Evolutionary conservation across 2,113 vertebrate species (phyloP).

Genomic region (Hemiprocne comata): DNA sequence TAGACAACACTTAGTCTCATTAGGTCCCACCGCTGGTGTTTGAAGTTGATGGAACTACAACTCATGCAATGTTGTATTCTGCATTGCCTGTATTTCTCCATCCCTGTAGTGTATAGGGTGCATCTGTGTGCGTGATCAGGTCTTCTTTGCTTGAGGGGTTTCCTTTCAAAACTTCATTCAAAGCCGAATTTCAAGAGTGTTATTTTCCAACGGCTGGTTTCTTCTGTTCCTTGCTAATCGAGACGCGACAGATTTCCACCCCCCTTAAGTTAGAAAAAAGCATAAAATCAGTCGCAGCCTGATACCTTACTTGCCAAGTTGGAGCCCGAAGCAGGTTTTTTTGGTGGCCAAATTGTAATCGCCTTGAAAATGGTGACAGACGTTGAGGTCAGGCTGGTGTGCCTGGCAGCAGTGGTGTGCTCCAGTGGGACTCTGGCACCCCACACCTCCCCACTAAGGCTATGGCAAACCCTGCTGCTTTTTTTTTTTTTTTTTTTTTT

Average conservation of each 20-base stretch:
- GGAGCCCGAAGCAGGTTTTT: slow-evolving; percentile 73
- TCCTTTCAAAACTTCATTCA: not conserved
- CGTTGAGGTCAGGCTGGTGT: not conserved
- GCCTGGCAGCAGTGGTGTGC: not conserved
- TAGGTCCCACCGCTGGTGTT: not conserved
- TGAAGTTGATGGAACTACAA: not conserved
- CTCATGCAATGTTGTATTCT: not conserved
- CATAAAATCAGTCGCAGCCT: slow-evolving; percentile 69
- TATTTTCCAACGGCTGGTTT: slow-evolving; percentile 61
- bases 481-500: rapidly evolving
- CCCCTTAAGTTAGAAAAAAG: slow-evolving; percentile 70
- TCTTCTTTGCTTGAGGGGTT: not conserved
- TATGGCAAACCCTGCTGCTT: not conserved
- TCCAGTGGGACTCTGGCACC: not conserved
- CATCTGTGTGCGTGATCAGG: rapidly evolving
- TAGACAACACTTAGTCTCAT: not conserved
- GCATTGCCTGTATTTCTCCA: not conserved
- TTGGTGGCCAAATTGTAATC: slow-evolving; percentile 70
- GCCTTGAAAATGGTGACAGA: slow-evolving; percentile 76
- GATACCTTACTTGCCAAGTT: slow-evolving; percentile 74
- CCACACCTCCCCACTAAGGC: not conserved
- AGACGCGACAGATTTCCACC: slow-evolving; percentile 69
- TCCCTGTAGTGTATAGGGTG: not conserved
- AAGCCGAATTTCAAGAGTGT: not conserved
- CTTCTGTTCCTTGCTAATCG: slow-evolving; percentile 69